Evolutionary conservation across 1,140 invertebrate species (phyloP), one percentile per base, ranked within the genome.

Genomic region (Mercenaria mercenaria): DNA sequence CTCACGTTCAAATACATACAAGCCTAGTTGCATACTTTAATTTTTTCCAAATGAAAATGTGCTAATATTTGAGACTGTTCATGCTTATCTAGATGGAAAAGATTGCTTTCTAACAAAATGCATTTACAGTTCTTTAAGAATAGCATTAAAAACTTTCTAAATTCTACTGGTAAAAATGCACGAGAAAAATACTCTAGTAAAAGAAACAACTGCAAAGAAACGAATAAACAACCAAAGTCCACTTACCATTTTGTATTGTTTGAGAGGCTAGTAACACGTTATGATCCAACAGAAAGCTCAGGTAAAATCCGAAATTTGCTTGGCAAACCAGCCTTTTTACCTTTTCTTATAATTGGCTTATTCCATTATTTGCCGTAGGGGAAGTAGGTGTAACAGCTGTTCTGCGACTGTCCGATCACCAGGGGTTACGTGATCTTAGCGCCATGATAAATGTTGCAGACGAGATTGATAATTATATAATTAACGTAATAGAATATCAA

Each of bases 261-360:
- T 6, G 47, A 79, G 76, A 56, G n/a, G 56, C 76, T 79, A 29
- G 41, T 29, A 26, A 79, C 43, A 72, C 67, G 76, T 52, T 56
- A 79, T 79, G 43, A 15, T 79, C 32, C 76, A 47, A 79, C 76
- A 59, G 76, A 79, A 79, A 32, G 26, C 76, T 50, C 10, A 56
- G 18, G 50, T 50, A 34, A 56, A 59, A 79, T 79, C 76, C 76
- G 76, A 79, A 52, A 79, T 52, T 52, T 32, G 20, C 29, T 79
- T 56, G 76, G 76, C 26, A 56, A 29, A 52, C 34, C 23, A 29
- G 76, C 43, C 76, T 79, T 79, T 79, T 79, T 79, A 59, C 37
- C 50, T 79, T 15, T 79, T 79, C 76, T 52, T 79, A 56, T 79
- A 79, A 79, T 79, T 52, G 76, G 76, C 50, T 4, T 50, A 18